Percentiles rank a stretch among this genome's conserved stretches.
Conservation (phyloP, 2,113 vertebrate species). For the Limanda limanda region DNA sequence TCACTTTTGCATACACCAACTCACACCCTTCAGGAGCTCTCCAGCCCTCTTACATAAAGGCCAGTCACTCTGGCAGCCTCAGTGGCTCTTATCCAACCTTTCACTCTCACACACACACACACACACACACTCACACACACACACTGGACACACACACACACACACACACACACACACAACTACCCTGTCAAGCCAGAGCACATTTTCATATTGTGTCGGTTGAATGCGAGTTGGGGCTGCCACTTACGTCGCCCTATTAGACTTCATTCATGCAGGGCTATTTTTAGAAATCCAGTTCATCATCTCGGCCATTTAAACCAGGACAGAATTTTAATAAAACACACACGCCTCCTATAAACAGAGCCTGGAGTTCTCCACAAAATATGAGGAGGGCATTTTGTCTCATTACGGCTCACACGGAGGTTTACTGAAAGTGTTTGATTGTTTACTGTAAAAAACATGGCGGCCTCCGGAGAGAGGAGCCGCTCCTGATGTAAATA, state of each 20-base stretch:
- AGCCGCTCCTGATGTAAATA: no score
- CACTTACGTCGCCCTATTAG: slow-evolving; percentile 28
- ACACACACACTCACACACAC: no score
- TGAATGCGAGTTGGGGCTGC: slow-evolving; percentile 29
- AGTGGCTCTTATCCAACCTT: slow-evolving; percentile 47
- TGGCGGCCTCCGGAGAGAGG: no score
- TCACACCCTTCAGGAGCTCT: slow-evolving; percentile 26
- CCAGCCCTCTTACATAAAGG: slow-evolving; percentile 50
- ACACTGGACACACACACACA: no score
- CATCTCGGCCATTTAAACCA: slow-evolving; percentile 63
- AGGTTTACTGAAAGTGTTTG: neutral
- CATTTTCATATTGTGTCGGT: slow-evolving; percentile 8
- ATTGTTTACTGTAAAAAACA: no score
- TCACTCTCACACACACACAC: slow-evolving; percentile 14
- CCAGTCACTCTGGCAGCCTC: slow-evolving; percentile 43
- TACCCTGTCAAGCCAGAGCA: neutral
- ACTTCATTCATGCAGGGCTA: slow-evolving; percentile 48
- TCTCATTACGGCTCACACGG: neutral
- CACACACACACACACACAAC: neutral
- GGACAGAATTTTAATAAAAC: slow-evolving; percentile 63
- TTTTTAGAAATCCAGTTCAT: slow-evolving; percentile 62
- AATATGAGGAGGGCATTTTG: neutral
- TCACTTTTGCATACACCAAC: neutral
- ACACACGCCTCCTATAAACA: slow-evolving; percentile 31
- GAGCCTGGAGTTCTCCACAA: slow-evolving; percentile 54